Evolutionary conservation across 2,113 vertebrate species (phyloP).

Genomic region (Melanotaenia duboulayi): DNA sequence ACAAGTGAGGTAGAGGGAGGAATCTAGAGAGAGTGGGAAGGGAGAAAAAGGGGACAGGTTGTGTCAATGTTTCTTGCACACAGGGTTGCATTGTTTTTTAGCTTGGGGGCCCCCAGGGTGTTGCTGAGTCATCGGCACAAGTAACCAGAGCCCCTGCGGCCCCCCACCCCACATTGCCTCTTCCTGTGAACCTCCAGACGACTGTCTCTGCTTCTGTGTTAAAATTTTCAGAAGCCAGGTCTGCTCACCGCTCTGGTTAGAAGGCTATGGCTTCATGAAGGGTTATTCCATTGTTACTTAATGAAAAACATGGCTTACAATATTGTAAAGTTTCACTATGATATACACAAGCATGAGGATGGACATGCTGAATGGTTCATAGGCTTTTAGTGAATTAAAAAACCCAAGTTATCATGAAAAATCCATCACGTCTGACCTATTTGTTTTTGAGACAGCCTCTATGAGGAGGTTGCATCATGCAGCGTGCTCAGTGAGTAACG

Average conservation of each 20-base stretch:
- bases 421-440: slow-evolving; percentile 57
- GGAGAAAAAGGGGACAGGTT: slow-evolving; percentile 64
- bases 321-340: slow-evolving; percentile 10
- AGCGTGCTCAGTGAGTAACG: slow-evolving; percentile 31
- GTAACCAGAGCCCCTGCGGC: slow-evolving; percentile 69
- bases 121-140: slow-evolving; percentile 63
- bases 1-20: slow-evolving; percentile 53
- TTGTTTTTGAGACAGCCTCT: slow-evolving; percentile 40
- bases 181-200: slow-evolving; percentile 38
- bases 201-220: slow-evolving; percentile 10
- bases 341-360: too few relatives aligned
- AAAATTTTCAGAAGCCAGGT: background rate
- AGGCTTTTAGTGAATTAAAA: slow-evolving; percentile 23
- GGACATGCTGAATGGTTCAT: slow-evolving; percentile 29
- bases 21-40: slow-evolving; percentile 30
- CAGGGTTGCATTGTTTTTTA: slow-evolving; percentile 73
- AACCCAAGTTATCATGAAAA: slow-evolving; percentile 26
- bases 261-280: background rate
- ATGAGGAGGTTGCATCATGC: background rate
- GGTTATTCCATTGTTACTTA: background rate
- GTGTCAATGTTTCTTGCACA: slow-evolving; percentile 72
- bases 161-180: slow-evolving; percentile 18
- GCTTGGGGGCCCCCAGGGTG: slow-evolving; percentile 47
- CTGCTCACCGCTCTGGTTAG: slow-evolving; percentile 33
- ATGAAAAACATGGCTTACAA: background rate